Percentiles rank a stretch among this genome's conserved stretches.
Evolutionary conservation across 2,797 vertebrate genomes (phyloP).

Genomic region (Rousettus madagascariensis): DNA sequence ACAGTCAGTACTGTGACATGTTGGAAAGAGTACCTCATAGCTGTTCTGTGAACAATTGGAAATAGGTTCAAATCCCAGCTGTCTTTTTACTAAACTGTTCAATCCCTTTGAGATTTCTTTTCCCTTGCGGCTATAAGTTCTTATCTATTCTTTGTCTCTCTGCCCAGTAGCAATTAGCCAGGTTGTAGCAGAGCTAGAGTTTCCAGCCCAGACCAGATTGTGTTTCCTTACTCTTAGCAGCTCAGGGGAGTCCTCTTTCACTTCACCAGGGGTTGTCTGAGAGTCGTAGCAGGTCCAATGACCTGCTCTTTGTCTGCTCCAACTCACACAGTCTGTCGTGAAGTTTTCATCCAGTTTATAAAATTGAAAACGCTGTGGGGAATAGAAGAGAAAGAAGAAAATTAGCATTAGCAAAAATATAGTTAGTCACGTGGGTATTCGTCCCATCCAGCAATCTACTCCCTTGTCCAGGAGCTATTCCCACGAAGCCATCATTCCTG

Average conservation of each 20-base stretch:
- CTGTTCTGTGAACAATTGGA: not conserved
- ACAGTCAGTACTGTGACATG: not conserved
- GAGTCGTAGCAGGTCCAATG: constrained; percentile 76
- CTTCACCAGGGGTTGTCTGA: constrained; percentile 57
- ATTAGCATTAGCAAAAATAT: constrained; percentile 35
- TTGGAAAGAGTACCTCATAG: not conserved
- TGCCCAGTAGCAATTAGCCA: constrained; percentile 67
- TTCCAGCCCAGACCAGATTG: constrained; percentile 72
- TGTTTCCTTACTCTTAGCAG: constrained; percentile 63
- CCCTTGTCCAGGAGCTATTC: constrained; percentile 58
- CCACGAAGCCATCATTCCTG: constrained; percentile 58
- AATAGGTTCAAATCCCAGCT: not conserved
- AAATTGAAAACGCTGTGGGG: constrained; percentile 20
- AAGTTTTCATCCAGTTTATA: constrained; percentile 78
- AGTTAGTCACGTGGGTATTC: constrained; percentile 56
- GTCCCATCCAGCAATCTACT: constrained; percentile 12
- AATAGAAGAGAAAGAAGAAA: constrained; percentile 57
- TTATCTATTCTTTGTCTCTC: constrained; percentile 73
- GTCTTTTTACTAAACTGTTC: constrained; percentile 20
- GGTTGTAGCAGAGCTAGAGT: constrained; percentile 68
- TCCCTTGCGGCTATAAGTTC: constrained; percentile 66
- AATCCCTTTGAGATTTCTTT: constrained; percentile 4
- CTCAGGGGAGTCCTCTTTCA: constrained; percentile 59
- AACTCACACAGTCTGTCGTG: constrained; percentile 60
- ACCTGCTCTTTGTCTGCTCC: constrained; percentile 77